phyloP scores from a whole-genome alignment of 2,113 vertebrate genomes.

The Stomatorhinus ivindoensis region DNA sequence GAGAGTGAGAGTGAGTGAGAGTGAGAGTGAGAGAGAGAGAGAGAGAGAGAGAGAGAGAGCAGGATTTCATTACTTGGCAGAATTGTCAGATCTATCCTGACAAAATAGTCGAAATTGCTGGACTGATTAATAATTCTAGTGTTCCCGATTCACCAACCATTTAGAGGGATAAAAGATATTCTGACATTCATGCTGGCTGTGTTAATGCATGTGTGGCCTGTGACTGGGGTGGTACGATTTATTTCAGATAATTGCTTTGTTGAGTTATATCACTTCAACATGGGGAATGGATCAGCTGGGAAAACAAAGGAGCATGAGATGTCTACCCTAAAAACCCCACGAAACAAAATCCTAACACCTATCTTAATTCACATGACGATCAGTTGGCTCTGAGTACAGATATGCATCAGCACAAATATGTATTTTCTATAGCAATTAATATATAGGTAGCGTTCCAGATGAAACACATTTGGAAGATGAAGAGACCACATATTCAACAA shows the following conservation, averaged over 20 bases:
- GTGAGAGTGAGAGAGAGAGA: background rate
- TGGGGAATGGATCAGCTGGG: background rate
- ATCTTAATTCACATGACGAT: background rate
- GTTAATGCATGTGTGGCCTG: background rate
- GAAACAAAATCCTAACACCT: background rate
- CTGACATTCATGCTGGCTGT: background rate
- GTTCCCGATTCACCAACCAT: background rate
- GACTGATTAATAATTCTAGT: background rate
- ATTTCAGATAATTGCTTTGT: background rate
- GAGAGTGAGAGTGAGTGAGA: no score
- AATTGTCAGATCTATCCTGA: background rate
- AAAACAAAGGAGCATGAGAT: background rate
- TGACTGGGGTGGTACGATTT: background rate
- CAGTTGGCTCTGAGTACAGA: background rate
- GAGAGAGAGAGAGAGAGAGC: no score
- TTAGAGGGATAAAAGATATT: background rate
- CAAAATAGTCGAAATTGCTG: background rate
- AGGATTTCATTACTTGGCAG: background rate
- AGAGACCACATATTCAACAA: background rate
- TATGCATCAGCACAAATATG: background rate
- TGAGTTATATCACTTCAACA: background rate
- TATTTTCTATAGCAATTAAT: background rate
- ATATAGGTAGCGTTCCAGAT: background rate
- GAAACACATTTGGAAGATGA: background rate
- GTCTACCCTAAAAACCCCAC: background rate